Evolutionary conservation across 2,888 invertebrate genomes (phyloP).

Genomic region (Esperia sulphurella): DNA sequence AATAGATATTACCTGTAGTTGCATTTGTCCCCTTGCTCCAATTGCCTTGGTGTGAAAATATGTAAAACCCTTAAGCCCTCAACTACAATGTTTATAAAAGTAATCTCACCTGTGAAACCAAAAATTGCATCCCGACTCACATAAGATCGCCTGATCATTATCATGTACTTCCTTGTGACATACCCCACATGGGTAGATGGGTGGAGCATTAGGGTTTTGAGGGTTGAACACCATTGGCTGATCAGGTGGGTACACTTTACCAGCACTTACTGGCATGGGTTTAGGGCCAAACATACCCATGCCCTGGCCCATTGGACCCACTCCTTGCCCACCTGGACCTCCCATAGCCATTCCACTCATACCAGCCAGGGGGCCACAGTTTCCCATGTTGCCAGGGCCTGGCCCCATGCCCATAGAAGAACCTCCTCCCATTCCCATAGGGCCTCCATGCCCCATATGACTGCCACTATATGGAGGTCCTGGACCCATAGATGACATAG

Average conservation of each 20-base stretch:
- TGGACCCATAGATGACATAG: slow-evolving; percentile 71
- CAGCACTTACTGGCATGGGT: slow-evolving; percentile 95
- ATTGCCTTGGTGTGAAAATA: neutral
- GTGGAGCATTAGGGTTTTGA: slow-evolving; percentile 98
- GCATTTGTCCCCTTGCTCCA: too few species aligned
- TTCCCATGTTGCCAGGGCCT: slow-evolving; percentile 71
- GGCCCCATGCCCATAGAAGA: slow-evolving; percentile 72
- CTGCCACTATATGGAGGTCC: slow-evolving; percentile 70
- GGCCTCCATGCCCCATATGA: slow-evolving; percentile 75
- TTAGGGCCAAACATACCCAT: slow-evolving; percentile 87
- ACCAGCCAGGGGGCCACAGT: slow-evolving; percentile 70
- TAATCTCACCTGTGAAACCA: slow-evolving; percentile 94
- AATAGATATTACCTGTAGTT: too few species aligned
- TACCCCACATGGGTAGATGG: slow-evolving; percentile 97
- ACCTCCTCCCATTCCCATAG: slow-evolving; percentile 73
- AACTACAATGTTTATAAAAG: neutral
- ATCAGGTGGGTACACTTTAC: slow-evolving; percentile 95
- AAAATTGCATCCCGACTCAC: slow-evolving; percentile 99
- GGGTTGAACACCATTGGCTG: slow-evolving; percentile 99
- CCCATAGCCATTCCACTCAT: slow-evolving; percentile 78
- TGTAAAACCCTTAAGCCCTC: too few species aligned
- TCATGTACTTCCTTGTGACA: slow-evolving; percentile 99
- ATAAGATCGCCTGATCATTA: slow-evolving; percentile 98
- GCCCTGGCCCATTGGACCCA: slow-evolving; percentile 80
- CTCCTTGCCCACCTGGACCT: slow-evolving; percentile 72